Base-by-base conservation (phyloP, 1,140 invertebrate species). In the Archivesica marissinica region DNA sequence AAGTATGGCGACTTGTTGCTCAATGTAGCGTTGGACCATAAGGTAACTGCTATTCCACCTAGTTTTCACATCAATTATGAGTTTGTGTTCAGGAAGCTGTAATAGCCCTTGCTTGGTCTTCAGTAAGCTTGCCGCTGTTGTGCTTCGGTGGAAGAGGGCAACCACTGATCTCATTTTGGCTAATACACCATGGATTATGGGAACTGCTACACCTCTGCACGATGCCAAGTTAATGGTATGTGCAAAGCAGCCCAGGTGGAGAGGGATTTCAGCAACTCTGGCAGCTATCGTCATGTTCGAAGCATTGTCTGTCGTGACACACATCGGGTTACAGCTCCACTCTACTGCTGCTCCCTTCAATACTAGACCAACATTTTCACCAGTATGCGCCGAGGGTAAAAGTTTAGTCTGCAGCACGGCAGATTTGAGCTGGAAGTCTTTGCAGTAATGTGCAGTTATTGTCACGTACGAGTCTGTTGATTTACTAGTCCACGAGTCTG, bases 181-280 rank as follows among this genome's bases (percentile, higher is more conserved):
- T 17, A 85, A 20, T 11, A 79, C 30, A 54, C 68, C 68, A 1
- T 44, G 25, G 17, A 87, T 33, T 9, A 23, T 1, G n/a, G 25
- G 15, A 15, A 84, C n/a, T 11, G 80, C 44, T 20, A 85, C 11
- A 35, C 38, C 77, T 38, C 30, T 75, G 28, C 72, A 47, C 11
- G 70, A 61, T 11, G 76, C 81, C 13, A 87, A 41, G 38, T 87
- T 81, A n/a, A 87, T 17, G 2, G 68, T 85, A 41, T 87, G 82
- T 13, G 81, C 77, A 75, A 85, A 85, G 33, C 77, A 87, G 13
- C 50, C 50, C 6, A 87, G 59, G 44, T 85, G 82, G 15, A 68
- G 30, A 17, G 9, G n/a, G 15, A 87, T 72, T 23, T 54, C 52
- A 25, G 82, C 68, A n/a, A 17, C 23, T 47, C 72, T 59, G 20